Conservation (phyloP, 2,797 vertebrate species). For the Hippopotamyrus pictus region DNA sequence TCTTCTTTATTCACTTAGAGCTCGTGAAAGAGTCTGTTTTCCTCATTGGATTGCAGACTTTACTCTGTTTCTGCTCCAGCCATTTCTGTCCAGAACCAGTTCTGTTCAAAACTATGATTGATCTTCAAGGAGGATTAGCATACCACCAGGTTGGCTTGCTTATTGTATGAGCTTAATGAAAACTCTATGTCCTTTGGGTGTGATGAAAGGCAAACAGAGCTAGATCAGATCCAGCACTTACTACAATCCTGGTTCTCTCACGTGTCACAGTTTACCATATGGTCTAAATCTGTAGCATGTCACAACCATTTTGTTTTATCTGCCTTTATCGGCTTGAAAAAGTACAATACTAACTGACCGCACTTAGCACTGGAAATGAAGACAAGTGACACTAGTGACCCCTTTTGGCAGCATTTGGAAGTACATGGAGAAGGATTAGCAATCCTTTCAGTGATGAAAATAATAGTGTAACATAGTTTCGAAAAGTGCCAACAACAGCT, state of each 20-base stretch:
- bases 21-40: background rate
- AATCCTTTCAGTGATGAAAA: background rate
- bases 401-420: background rate
- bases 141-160: background rate
- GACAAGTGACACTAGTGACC: conserved; percentile 1
- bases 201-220: background rate
- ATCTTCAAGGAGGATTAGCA: background rate
- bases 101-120: background rate
- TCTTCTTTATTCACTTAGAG: background rate
- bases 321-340: background rate
- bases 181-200: background rate
- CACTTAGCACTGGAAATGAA: background rate
- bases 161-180: background rate
- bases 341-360: background rate
- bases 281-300: background rate
- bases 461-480: background rate
- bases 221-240: background rate
- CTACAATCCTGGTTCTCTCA: background rate
- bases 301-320: background rate
- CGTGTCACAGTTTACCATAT: background rate
- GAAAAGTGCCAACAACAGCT: background rate
- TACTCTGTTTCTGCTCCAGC: background rate
- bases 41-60: background rate
- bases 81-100: background rate
- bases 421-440: background rate